A percentile compares a stretch with the other conserved stretches of the same genome.
Evolutionary conservation across 2,113 vertebrate genomes (phyloP).

Genomic region (Brachionichthys hirsutus): DNA sequence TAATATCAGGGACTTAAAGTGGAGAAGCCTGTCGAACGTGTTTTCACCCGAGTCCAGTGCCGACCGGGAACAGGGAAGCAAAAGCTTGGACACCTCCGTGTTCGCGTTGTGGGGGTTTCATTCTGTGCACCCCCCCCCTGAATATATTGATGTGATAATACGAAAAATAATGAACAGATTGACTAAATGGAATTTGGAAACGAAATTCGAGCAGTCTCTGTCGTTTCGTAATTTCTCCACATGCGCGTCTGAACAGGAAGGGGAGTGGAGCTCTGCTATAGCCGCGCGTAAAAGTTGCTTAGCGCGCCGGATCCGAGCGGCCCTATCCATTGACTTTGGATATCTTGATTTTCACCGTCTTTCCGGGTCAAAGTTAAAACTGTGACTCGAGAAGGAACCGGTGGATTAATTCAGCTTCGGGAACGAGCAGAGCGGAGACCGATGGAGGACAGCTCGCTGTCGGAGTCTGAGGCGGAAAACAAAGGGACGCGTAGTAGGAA

Average conservation of each 20-base stretch:
- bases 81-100: conserved; percentile 28
- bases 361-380: conserved; percentile 41
- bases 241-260: conserved; percentile 32
- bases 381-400: conserved; percentile 46
- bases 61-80: conserved; percentile 57
- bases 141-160: not conserved
- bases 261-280: conserved; percentile 29
- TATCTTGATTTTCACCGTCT: conserved; percentile 28
- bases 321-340: conserved; percentile 41
- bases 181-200: not conserved
- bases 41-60: conserved; percentile 75
- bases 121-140: not conserved
- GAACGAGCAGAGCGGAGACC: conserved; percentile 44
- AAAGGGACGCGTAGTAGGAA: conserved; percentile 73
- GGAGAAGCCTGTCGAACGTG: conserved; percentile 88
- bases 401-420: conserved; percentile 55
- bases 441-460: conserved; percentile 68
- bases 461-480: conserved; percentile 73
- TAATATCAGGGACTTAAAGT: conserved; percentile 77
- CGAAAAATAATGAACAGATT: not conserved
- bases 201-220: conserved; percentile 8
- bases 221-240: conserved; percentile 33
- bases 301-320: conserved; percentile 45
- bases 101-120: conserved; percentile 5
- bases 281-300: conserved; percentile 57